phyloP scores from a whole-genome alignment of 2,797 vertebrate species.

The Sciurus vulgaris region DNA sequence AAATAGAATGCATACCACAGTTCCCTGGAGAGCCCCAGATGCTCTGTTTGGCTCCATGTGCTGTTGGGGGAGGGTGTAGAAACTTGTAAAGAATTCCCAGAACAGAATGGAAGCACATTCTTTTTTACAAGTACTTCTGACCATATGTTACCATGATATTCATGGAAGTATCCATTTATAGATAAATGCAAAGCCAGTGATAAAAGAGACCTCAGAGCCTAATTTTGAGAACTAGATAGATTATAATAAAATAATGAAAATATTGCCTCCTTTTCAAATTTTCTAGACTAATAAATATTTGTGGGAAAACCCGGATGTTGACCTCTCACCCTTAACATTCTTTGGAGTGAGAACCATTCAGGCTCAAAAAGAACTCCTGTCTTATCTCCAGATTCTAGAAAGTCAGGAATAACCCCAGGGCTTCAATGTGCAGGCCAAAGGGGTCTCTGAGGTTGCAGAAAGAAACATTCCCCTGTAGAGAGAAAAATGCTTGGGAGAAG shows the following conservation, averaged over 20 bases:
- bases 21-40: constrained; percentile 30
- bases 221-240: constrained; percentile 39
- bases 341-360: constrained; percentile 19
- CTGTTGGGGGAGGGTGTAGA: neutral
- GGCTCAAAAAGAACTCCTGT: neutral
- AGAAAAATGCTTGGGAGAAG: neutral
- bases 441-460: neutral
- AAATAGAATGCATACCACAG: neutral
- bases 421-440: neutral
- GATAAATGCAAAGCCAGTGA: neutral
- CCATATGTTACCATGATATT: constrained; percentile 55
- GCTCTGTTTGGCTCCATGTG: neutral
- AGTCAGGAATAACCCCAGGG: constrained; percentile 47
- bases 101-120: constrained; percentile 48
- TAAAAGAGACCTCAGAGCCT: constrained; percentile 19
- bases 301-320: neutral
- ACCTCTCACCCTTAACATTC: neutral
- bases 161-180: constrained; percentile 51
- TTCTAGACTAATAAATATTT: constrained; percentile 60
- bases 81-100: constrained; percentile 62
- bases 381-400: constrained; percentile 50
- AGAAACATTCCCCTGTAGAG: neutral
- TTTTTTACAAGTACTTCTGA: constrained; percentile 59
- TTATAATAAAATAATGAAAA: constrained; percentile 4
- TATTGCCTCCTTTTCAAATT: neutral